A percentile compares a stretch with the other conserved stretches of the same genome.
Conservation (phyloP, 2,797 vertebrate genomes). For the Moxostoma hubbsi region DNA sequence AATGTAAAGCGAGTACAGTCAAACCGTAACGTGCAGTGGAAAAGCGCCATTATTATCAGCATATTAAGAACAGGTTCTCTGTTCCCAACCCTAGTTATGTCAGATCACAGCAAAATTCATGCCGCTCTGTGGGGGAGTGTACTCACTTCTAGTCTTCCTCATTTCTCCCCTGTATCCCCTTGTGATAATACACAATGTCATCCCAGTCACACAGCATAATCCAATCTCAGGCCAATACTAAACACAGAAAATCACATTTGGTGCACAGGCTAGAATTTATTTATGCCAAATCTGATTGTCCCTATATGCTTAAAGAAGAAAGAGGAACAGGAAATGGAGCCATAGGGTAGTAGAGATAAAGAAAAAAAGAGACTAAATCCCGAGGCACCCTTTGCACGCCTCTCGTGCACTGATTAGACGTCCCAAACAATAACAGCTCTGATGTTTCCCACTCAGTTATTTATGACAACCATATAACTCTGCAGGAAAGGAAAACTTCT, state of each 20-base stretch:
- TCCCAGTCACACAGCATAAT: conserved; percentile 64
- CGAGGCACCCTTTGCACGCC: conserved; percentile 52
- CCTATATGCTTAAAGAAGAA: conserved; percentile 56
- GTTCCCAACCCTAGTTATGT: neutral
- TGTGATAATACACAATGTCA: conserved; percentile 51
- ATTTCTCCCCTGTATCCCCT: neutral
- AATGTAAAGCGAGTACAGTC: no score
- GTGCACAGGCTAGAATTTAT: conserved; percentile 71
- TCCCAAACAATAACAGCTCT: conserved; percentile 45
- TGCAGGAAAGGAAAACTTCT: conserved; percentile 13
- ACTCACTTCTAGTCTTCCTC: neutral
- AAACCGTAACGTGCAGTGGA: no score
- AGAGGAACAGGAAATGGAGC: conserved; percentile 72
- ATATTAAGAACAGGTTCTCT: no score
- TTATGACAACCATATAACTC: conserved; percentile 26
- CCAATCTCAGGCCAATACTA: conserved; percentile 72
- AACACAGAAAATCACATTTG: conserved; percentile 78
- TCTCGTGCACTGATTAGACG: conserved; percentile 53
- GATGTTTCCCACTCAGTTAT: conserved; percentile 13
- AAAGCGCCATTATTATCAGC: no score
- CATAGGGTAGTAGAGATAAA: conserved; percentile 71
- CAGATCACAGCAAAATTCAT: neutral
- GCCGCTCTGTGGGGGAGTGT: neutral
- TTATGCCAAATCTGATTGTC: conserved; percentile 77
- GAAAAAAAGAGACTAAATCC: conserved; percentile 64